A percentile compares a stretch with the other conserved stretches of the same genome.
phyloP scores from a whole-genome alignment of 2,113 vertebrate species.

The Prietella phreatophila region DNA sequence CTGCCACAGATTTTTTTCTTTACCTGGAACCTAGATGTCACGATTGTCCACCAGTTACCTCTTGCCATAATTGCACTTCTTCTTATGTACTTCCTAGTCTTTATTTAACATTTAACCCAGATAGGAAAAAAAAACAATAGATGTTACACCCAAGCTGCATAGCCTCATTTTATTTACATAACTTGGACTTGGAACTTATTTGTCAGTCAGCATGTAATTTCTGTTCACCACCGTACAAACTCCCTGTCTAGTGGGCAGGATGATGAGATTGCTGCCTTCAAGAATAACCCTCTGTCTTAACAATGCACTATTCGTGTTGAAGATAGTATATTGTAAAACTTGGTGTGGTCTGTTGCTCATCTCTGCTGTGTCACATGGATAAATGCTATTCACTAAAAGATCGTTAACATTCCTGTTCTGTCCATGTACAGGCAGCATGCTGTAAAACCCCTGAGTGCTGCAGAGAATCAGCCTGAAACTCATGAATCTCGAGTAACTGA shows the following conservation, averaged over 20 bases:
- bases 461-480: conserved; percentile 62
- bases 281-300: neutral
- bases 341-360: neutral
- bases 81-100: neutral
- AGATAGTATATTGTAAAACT: neutral
- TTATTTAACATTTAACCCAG: neutral
- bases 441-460: conserved; percentile 85
- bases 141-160: neutral
- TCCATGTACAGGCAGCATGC: conserved; percentile 79
- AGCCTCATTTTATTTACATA: no score
- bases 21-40: neutral
- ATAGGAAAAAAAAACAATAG: neutral
- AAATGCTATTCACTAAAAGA: neutral
- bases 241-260: neutral
- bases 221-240: neutral
- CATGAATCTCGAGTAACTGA: conserved; percentile 55
- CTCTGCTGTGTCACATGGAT: neutral
- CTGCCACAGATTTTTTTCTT: neutral
- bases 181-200: neutral
- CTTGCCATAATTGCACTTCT: neutral
- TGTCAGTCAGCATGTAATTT: neutral
- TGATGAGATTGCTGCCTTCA: neutral
- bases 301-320: neutral
- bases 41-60: neutral
- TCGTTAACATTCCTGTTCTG: neutral